Evolutionary conservation across 1,140 invertebrate genomes (phyloP), one percentile per base, ranked within the genome.

Genomic region (Drosophila bocki): DNA sequence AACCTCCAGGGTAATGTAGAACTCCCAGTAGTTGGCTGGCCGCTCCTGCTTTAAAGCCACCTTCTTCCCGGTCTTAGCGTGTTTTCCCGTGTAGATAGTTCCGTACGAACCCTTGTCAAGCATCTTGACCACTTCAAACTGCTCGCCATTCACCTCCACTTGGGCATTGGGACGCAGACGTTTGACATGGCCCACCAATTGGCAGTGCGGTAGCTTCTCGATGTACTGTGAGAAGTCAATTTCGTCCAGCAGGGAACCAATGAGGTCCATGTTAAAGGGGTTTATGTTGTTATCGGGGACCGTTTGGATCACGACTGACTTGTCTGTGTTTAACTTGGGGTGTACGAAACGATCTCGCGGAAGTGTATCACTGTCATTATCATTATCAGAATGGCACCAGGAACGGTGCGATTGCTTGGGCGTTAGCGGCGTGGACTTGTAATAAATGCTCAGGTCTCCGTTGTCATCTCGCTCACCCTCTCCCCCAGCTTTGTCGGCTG

Each of bases 1-100:
- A 74, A 97, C 95, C 93, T 97, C 96, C 81, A 96, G 94, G 71
- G 95, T 95, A 75, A 97, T 96, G 84, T 97, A 97, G 91, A 95
- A 97, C 92, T 97, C 96, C 96, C 96, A 97, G 64, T 95, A 95
- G 90, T 96, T 96, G 37, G 95, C 94, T 4, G 96, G 96, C 76
- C 95, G 96, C 93, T 97, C 96, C 82, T 96, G 95, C 92, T 97
- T 97, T 13, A 96, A 93, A 8, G 96, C 96, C 56, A 96, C 95
- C 3, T 94, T 93, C 70, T 94, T 93, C 64, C 75, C 90, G 7
- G 78, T 72, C 4, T 63, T 70, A 7, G 51, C 9, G 51, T 92
- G 70, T 4, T 72, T 64, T 37, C 79, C 92, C 19, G 51, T 94
- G 77, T 94, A 96, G 54, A 97, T 95, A 17, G 95, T 95, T 42